Evolutionary conservation across 2,113 vertebrate species (phyloP), one percentile per base, ranked within the genome.

Genomic region (Elanoides forficatus): DNA sequence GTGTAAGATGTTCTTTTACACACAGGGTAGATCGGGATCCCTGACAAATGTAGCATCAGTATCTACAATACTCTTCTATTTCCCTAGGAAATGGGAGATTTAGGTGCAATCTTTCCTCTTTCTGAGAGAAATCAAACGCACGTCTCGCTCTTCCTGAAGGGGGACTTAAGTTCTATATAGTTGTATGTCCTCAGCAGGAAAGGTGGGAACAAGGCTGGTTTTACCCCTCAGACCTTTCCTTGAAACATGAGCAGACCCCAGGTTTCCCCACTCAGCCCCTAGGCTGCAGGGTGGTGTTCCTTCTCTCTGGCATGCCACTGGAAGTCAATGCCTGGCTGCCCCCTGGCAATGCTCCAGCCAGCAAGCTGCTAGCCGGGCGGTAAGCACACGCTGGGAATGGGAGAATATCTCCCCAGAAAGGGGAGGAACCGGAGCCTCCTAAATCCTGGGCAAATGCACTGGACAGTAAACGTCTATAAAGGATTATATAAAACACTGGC

Each of bases 21-120:
- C 3, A 7, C 3, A 0, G 5, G 10, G 38, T 55, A 82, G 55
- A 47, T 9, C 0, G 0, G 11, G 22, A 63, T 29, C 32, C 21
- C 32, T 52, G 15, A 15, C 85, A 91, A 63, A 32, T 30, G 20
- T n/a, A 70, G 27, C 34, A 17, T 30, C 36, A 15, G 9, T 48
- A 62, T 20, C 36, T 76, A 13, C 3, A 2, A 9, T 29, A 3
- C 5, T 66, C 3, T 78, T 84, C 38, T 71, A 5, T 67, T 65
- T 91, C 32, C n/a, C 8, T 15, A 13, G 38, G 47, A 81, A 29
- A 45, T 3, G 7, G 11, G 2, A 8, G 15, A 74, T 67, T 84
- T 62, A 66, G 22, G 42, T 32, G 16, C 42, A 62, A 20, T 78
- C 21, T 86, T 87, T 59, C 43, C 18, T 81, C 48, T 62, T 10